Base-by-base conservation (phyloP, 1,140 invertebrate genomes). In the Solenopsis fugax region DNA sequence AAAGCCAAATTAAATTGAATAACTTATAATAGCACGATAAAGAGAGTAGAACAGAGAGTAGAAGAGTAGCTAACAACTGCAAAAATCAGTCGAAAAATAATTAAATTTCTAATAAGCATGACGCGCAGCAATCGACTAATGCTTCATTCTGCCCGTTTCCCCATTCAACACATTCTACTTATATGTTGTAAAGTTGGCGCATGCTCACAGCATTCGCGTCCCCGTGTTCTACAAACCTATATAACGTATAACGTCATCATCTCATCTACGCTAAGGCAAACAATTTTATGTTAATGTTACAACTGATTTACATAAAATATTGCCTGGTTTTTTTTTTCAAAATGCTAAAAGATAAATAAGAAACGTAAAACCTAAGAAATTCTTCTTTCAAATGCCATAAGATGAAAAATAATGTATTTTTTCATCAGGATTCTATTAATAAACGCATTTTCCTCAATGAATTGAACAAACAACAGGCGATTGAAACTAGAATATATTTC, bases 211-310 rank as follows among this genome's bases (percentile, higher is more conserved):
- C 45, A 54, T 52, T 81, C 50, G 50, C 16, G 65, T 21, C 69
- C 50, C 29, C 37, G 50, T 71, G 64, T 81, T 82, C 78, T 82
- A 82, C 48, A 82, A 82, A 82, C 78, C 78, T n/a, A 82, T 58
- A 58, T 82, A 81, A 82, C 52, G 52, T n/a, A n/a, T 71, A 67
- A 82, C 71, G 72, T 88, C 87, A 80, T 65, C 72, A 82, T 77
- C 64, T 41, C 64, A 67, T 76, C 54, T 82, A 58, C 24, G 37
- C 45, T 69, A 76, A 73, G 69, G 54, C 10, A 67, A 34, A 58
- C 37, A 71, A 58, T 72, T 58, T 81, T 56, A 45, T 41, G 50
- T 58, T 82, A 72, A 41, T 72, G 65, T 58, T 52, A 45, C 24
- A 71, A 48, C 50, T 29, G 21, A 7, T 71, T 71, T 10, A 58